phyloP scores from a whole-genome alignment of 1,140 invertebrate species.

The Cyrtorhinus lividipennis region DNA sequence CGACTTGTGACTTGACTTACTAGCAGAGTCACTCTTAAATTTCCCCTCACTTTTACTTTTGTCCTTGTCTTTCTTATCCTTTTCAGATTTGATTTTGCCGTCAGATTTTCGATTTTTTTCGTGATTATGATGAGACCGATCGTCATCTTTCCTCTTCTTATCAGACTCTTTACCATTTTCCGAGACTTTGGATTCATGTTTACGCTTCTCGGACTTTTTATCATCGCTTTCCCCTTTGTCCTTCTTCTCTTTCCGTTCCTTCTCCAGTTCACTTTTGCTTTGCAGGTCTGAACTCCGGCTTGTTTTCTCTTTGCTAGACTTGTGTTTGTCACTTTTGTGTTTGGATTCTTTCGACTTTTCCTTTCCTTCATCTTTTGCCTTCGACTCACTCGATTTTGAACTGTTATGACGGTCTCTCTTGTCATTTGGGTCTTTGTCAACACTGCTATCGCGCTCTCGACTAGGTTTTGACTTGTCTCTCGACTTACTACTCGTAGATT shows the following conservation, averaged over 20 bases:
- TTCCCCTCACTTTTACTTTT: neutral
- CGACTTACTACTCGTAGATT: too few species aligned
- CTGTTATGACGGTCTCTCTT: neutral
- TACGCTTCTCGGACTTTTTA: conserved; percentile 1
- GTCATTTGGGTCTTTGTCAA: too few species aligned
- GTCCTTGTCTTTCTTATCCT: neutral
- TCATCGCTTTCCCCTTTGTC: conserved; percentile 9
- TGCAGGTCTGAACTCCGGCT: too few species aligned
- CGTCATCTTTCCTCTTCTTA: neutral
- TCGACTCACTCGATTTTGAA: neutral
- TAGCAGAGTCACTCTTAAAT: neutral
- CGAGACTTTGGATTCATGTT: conserved; percentile 1
- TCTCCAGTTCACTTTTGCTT: too few species aligned
- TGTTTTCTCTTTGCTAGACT: neutral
- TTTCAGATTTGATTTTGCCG: neutral
- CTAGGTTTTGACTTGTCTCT: too few species aligned
- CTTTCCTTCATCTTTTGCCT: conserved; percentile 4
- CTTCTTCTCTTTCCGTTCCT: conserved; percentile 13
- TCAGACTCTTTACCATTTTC: neutral
- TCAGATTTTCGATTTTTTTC: neutral
- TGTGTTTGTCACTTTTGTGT: neutral
- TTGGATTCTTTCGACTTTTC: conserved; percentile 12
- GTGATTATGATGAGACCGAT: neutral
- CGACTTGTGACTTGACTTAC: neutral
- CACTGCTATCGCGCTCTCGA: conserved; percentile 17